Conservation (phyloP, 2,797 vertebrate genomes). For the Zenarchopterus dispar region DNA sequence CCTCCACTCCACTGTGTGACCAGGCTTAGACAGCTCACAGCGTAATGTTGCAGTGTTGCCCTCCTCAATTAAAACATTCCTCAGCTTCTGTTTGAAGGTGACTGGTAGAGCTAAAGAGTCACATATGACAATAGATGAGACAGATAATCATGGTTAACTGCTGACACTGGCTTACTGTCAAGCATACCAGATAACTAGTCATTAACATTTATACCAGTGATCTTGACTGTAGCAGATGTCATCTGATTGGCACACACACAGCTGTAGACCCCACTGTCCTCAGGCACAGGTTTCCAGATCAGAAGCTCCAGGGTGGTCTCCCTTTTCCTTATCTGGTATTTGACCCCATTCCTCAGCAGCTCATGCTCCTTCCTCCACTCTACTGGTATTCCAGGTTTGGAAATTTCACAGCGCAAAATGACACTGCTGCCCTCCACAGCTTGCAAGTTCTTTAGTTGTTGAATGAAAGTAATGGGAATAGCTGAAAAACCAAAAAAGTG, state of each 20-base stretch:
- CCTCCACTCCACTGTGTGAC: slow-evolving; percentile 76
- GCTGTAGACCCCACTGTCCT: slow-evolving; percentile 88
- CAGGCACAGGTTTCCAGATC: slow-evolving; percentile 82
- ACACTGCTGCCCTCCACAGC: slow-evolving; percentile 79
- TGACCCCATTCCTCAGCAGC: slow-evolving; percentile 79
- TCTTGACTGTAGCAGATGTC: slow-evolving; percentile 85
- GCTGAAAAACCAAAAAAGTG: slow-evolving; percentile 50
- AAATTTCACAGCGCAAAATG: slow-evolving; percentile 85
- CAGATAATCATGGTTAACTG: slow-evolving; percentile 1
- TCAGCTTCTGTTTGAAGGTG: slow-evolving; percentile 83
- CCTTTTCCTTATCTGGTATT: slow-evolving; percentile 83
- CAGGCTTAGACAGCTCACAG: slow-evolving; percentile 82
- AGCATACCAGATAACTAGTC: neutral
- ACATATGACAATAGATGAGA: neutral
- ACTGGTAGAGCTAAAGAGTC: slow-evolving; percentile 79
- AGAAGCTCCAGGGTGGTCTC: slow-evolving; percentile 85
- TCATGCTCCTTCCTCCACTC: slow-evolving; percentile 81
- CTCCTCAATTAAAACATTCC: slow-evolving; percentile 75
- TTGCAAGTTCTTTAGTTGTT: slow-evolving; percentile 75
- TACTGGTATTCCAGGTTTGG: slow-evolving; percentile 73
- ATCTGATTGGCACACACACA: slow-evolving; percentile 89
- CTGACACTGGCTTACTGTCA: neutral
- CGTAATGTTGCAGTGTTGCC: slow-evolving; percentile 73
- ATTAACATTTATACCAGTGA: slow-evolving; percentile 82
- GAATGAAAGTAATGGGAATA: slow-evolving; percentile 77